phyloP scores from a whole-genome alignment of 2,888 invertebrate genomes.

The Steinernema carpocapsae region DNA sequence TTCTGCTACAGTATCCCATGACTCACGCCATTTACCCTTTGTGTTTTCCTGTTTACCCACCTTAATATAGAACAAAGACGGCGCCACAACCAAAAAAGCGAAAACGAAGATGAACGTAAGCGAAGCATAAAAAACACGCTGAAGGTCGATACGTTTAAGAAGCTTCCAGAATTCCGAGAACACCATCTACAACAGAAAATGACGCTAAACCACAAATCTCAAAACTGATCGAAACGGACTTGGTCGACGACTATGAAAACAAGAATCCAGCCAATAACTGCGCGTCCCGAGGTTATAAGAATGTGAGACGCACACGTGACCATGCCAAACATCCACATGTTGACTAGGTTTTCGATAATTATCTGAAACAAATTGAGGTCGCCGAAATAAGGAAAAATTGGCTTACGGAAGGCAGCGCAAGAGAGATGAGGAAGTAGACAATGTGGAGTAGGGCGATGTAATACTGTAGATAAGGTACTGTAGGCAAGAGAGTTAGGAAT shows the following conservation, averaged over 20 bases:
- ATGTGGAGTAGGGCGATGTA: constrained; percentile 41
- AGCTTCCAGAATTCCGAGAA: constrained; percentile 28
- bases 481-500: not conserved
- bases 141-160: constrained; percentile 4
- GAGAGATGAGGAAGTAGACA: constrained; percentile 41
- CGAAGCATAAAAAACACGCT: constrained; percentile 8
- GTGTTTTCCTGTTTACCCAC: not conserved
- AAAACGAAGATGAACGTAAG: constrained; percentile 13
- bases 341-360: constrained; percentile 48
- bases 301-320: constrained; percentile 43
- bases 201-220: not conserved
- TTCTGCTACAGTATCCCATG: too few species aligned
- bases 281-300: constrained; percentile 37
- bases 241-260: constrained; percentile 42
- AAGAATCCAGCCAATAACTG: constrained; percentile 41
- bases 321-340: constrained; percentile 52
- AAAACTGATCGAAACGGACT: constrained; percentile 8
- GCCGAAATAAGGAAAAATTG: not conserved
- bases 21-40: too few species aligned
- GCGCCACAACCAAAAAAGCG: not conserved
- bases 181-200: not conserved
- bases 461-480: constrained; percentile 33
- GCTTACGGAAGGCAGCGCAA: constrained; percentile 42
- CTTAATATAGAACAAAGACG: constrained; percentile 20
- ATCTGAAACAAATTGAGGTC: constrained; percentile 19